phyloP scores from a whole-genome alignment of 2,113 vertebrate genomes.

The Gnathonemus longibarbis region DNA sequence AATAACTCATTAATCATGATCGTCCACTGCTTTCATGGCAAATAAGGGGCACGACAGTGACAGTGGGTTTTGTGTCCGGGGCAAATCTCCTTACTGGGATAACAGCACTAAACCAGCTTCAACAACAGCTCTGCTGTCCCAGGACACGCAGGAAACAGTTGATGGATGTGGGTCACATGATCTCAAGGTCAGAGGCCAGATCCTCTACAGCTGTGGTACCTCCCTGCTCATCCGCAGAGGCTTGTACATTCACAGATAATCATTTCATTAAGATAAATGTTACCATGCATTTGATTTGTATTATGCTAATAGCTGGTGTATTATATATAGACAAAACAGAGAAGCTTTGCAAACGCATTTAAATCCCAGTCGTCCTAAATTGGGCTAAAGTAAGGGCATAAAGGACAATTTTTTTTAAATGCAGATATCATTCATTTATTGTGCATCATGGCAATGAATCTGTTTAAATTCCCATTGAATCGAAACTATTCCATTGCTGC shows the following conservation, averaged over 20 bases:
- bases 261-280: not conserved
- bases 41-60: not conserved
- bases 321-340: not conserved
- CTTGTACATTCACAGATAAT: not conserved
- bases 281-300: not conserved
- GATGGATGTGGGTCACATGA: slow-evolving; percentile 13
- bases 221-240: not conserved
- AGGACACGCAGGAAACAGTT: not conserved
- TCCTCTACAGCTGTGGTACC: not conserved
- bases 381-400: not conserved
- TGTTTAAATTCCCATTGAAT: not conserved
- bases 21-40: not conserved
- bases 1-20: slow-evolving; percentile 2
- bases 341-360: not conserved
- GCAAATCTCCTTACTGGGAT: not conserved
- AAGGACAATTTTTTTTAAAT: not conserved
- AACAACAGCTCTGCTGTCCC: slow-evolving; percentile 1
- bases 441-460: not conserved
- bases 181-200: not conserved
- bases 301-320: not conserved
- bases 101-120: not conserved
- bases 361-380: not conserved
- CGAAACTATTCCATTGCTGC: not conserved
- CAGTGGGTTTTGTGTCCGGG: not conserved
- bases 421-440: not conserved